A percentile compares a stretch with the other conserved stretches of the same genome.
phyloP scores from a whole-genome alignment of 2,113 vertebrate genomes.

The Felis chaus region DNA sequence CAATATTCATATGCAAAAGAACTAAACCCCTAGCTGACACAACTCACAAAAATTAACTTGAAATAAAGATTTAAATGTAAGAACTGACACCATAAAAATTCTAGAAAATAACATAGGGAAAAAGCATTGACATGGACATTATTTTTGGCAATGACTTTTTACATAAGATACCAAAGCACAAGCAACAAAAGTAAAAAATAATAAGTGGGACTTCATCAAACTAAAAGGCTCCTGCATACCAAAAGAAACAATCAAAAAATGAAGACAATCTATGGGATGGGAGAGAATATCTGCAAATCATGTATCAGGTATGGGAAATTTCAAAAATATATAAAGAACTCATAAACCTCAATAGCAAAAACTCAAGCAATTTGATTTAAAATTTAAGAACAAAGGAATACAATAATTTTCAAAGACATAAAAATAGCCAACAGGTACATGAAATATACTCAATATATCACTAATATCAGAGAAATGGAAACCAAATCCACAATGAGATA shows the following conservation, averaged over 20 bases:
- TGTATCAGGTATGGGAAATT: background rate
- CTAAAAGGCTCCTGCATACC: background rate
- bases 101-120: background rate
- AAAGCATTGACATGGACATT: background rate
- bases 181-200: background rate
- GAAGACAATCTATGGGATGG: background rate
- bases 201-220: background rate
- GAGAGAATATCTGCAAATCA: background rate
- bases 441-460: background rate
- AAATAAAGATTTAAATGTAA: background rate
- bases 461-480: background rate
- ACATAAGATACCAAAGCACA: background rate
- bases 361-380: background rate
- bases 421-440: background rate
- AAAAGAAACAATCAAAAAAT: background rate
- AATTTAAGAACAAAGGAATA: background rate
- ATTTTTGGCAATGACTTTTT: background rate
- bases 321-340: background rate
- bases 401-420: background rate
- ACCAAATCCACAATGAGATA: background rate
- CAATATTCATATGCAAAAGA: background rate
- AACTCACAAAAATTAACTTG: background rate
- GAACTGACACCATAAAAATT: background rate
- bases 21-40: background rate
- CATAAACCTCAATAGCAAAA: background rate